Evolutionary conservation across 2,797 vertebrate species (phyloP).

Genomic region (Phalanger gymnotis): DNA sequence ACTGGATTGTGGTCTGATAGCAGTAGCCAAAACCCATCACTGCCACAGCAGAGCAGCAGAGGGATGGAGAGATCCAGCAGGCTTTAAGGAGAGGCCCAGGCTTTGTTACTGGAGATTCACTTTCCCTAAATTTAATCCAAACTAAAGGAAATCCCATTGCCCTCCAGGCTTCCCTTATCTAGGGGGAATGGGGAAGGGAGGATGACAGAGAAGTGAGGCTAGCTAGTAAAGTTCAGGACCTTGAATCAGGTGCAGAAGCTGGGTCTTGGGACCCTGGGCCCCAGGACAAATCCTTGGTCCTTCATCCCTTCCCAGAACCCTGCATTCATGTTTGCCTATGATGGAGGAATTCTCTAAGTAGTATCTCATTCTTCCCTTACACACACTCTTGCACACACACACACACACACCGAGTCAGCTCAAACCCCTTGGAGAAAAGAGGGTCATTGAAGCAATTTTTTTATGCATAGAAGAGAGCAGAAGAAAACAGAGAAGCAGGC

Average conservation of each 20-base stretch:
- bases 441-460: not conserved
- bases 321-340: not conserved
- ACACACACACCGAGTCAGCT: not conserved
- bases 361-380: not conserved
- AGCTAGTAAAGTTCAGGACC: not conserved
- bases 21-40: not conserved
- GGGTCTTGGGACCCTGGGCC: not conserved
- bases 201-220: not conserved
- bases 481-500: not conserved
- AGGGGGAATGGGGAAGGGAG: not conserved
- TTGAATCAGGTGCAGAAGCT: not conserved
- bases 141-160: not conserved
- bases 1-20: not conserved
- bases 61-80: rapidly evolving
- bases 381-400: not conserved
- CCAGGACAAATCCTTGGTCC: not conserved
- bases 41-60: not conserved
- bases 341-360: not conserved
- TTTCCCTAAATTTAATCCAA: not conserved
- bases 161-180: not conserved
- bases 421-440: not conserved
- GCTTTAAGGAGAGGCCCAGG: not conserved
- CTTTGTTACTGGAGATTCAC: not conserved
- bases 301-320: not conserved
- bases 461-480: not conserved